Percentiles rank a stretch among this genome's conserved stretches.
These are phyloP conservation scores for Limnephilus lunatus DNA, from an alignment of 2,888 invertebrate species.

Conservation along the genomic window DNA sequence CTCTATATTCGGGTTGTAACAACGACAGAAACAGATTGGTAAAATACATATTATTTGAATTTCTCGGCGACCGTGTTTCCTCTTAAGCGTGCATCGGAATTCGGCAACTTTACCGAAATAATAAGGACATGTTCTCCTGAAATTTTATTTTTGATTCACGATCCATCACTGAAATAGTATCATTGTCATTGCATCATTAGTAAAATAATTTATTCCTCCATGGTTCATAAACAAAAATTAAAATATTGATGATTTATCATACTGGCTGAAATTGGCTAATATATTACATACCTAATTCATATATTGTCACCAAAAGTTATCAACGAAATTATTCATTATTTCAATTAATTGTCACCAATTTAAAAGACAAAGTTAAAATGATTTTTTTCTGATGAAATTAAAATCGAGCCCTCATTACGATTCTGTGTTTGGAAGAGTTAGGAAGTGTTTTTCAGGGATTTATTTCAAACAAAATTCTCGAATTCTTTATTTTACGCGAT, in stretches of 20 bases:
- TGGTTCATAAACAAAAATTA: background rate
- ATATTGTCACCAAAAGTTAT: background rate
- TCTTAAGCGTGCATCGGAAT: too few species aligned
- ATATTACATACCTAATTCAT: too few species aligned
- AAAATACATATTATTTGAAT: too few species aligned
- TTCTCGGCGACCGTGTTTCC: too few species aligned
- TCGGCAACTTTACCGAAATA: too few species aligned
- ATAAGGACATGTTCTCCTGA: background rate
- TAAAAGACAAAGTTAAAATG: background rate
- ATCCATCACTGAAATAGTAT: too few species aligned
- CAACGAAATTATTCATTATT: background rate
- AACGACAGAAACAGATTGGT: too few species aligned
- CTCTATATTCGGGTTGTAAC: too few species aligned
- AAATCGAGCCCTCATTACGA: background rate
- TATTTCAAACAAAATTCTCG: background rate
- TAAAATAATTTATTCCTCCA: background rate
- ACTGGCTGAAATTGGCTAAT: background rate
- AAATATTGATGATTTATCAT: background rate
- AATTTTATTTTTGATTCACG: background rate
- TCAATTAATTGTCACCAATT: background rate
- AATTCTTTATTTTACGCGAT: background rate
- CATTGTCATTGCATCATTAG: too few species aligned
- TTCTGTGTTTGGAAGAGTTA: background rate
- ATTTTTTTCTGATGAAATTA: background rate
- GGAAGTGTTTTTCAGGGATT: background rate